Evolutionary conservation across 2,888 invertebrate genomes (phyloP).

Genomic region (Strigamia crassipes): DNA sequence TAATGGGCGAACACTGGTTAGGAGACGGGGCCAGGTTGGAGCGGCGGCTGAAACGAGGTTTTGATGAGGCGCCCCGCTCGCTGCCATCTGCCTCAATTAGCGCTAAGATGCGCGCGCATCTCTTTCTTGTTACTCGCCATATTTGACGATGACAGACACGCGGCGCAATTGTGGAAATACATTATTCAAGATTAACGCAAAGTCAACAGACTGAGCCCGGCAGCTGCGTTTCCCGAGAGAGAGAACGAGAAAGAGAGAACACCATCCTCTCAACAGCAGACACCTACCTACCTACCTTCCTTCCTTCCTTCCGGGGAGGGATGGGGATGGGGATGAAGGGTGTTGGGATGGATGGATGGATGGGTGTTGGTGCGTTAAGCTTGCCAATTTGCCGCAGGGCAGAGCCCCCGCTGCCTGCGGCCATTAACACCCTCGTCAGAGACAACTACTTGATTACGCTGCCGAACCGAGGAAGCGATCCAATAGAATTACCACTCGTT

Average conservation of each 20-base stretch:
- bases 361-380: constrained; percentile 36
- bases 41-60: constrained; percentile 49
- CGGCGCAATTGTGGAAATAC: constrained; percentile 12
- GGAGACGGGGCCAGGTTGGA: constrained; percentile 48
- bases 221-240: neutral
- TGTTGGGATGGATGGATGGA: neutral
- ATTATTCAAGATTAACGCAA: constrained; percentile 48
- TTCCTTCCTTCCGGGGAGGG: neutral
- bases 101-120: constrained; percentile 8
- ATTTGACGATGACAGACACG: constrained; percentile 33
- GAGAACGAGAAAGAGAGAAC: neutral
- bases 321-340: neutral
- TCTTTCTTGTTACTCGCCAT: neutral
- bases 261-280: neutral
- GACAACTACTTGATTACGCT: constrained; percentile 46
- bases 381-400: constrained; percentile 45
- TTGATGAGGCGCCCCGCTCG: constrained; percentile 48
- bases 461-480: neutral
- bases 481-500: neutral
- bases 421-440: constrained; percentile 45
- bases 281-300: too few relatives aligned
- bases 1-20: constrained; percentile 46
- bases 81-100: constrained; percentile 50
- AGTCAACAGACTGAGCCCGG: neutral
- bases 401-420: constrained; percentile 31